These are phyloP conservation scores for Drosophila rubida DNA, from an alignment of 2,888 invertebrate genomes.

Conservation along the genomic window DNA sequence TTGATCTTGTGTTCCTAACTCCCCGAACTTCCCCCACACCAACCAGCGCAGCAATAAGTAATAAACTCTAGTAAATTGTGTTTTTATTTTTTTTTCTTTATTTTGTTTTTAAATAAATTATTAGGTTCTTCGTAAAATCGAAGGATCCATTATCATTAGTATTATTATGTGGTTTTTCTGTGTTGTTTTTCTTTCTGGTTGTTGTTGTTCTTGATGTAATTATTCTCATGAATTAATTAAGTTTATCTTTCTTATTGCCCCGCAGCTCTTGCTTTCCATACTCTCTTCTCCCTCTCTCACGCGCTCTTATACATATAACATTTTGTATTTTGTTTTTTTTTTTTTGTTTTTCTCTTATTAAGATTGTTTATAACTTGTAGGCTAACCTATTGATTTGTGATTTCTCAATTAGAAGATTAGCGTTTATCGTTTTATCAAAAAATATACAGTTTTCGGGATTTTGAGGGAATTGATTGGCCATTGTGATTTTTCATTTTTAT, in stretches of 20 bases:
- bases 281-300: slow-evolving; percentile 11
- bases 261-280: slow-evolving; percentile 42
- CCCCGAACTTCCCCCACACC: not conserved
- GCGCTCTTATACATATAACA: slow-evolving; percentile 73
- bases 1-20: slow-evolving; percentile 7
- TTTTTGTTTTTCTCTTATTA: slow-evolving; percentile 37
- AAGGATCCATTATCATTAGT: slow-evolving; percentile 72
- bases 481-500: slow-evolving; percentile 2
- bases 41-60: not conserved
- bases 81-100: slow-evolving; percentile 56
- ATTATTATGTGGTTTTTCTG: slow-evolving; percentile 28
- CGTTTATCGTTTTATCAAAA: slow-evolving; percentile 51
- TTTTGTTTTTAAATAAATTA: slow-evolving; percentile 81
- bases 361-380: slow-evolving; percentile 48
- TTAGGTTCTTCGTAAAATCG: slow-evolving; percentile 84
- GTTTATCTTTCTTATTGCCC: slow-evolving; percentile 46
- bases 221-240: slow-evolving; percentile 26
- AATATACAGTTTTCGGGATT: slow-evolving; percentile 62
- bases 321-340: slow-evolving; percentile 26
- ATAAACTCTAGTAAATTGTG: slow-evolving; percentile 1
- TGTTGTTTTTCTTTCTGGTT: slow-evolving; percentile 31
- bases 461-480: slow-evolving; percentile 21
- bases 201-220: slow-evolving; percentile 30
- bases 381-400: slow-evolving; percentile 69
- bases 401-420: slow-evolving; percentile 44